Percentiles rank a stretch among this genome's conserved stretches.
These are phyloP conservation scores for Dermochelys coriacea DNA, from an alignment of 2,797 vertebrate species.

Conservation along the genomic window DNA sequence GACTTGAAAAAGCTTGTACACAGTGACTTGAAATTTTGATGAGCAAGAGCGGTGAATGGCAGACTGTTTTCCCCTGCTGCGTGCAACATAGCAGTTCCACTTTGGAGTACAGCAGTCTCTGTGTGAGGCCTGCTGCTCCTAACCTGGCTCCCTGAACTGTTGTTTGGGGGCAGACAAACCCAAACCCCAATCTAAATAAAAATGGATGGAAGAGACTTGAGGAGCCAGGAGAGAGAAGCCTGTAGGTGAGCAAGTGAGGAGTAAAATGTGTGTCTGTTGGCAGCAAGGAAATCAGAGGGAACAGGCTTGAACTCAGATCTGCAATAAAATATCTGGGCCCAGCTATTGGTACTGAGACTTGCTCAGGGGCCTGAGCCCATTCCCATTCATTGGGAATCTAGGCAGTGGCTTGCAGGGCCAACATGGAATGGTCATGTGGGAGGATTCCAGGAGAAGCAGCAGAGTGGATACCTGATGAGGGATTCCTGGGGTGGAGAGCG, in stretches of 20 bases:
- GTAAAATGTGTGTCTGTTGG: not conserved
- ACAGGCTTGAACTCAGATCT: not conserved
- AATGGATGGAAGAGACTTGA: constrained; percentile 50
- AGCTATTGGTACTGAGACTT: not conserved
- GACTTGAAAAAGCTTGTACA: constrained; percentile 8
- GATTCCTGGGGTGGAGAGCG: not conserved
- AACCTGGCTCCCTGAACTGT: not conserved
- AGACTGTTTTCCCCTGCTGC: not conserved
- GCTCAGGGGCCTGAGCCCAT: not conserved
- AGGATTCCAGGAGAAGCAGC: not conserved
- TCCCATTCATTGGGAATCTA: not conserved
- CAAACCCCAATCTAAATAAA: constrained; percentile 50
- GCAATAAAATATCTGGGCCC: not conserved
- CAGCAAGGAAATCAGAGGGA: not conserved
- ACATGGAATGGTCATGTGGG: not conserved
- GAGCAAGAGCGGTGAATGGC: not conserved
- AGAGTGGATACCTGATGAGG: not conserved
- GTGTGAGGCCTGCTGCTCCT: not conserved
- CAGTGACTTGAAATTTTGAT: not conserved
- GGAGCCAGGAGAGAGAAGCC: not conserved
- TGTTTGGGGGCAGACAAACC: constrained; percentile 19
- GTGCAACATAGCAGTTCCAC: accelerated
- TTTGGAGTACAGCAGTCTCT: not conserved
- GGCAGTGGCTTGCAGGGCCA: not conserved
- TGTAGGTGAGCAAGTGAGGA: not conserved